Percentiles rank a stretch among this genome's conserved stretches.
phyloP scores from a whole-genome alignment of 2,888 invertebrate genomes.

The Toxonevra muliebris region DNA sequence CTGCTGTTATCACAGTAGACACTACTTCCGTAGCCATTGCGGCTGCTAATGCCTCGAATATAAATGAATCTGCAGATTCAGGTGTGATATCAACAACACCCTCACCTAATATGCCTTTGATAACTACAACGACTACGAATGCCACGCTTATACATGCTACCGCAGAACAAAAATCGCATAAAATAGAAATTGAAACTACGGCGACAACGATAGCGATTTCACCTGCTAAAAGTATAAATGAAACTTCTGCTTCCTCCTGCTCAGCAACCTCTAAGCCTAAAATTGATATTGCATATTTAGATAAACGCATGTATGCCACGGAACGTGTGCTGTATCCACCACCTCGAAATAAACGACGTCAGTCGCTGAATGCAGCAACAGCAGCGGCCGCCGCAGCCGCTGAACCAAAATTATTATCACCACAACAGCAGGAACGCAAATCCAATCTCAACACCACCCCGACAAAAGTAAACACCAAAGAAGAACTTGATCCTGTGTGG shows the following conservation, averaged over 20 bases:
- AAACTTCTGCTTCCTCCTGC: slow-evolving; percentile 23
- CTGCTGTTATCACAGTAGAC: slow-evolving; percentile 8
- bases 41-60: slow-evolving; percentile 51
- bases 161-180: slow-evolving; percentile 12
- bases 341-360: slow-evolving; percentile 76
- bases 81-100: slow-evolving; percentile 76
- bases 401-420: slow-evolving; percentile 46
- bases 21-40: slow-evolving; percentile 29
- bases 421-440: slow-evolving; percentile 46
- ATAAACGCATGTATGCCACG: slow-evolving; percentile 75
- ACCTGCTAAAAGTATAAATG: slow-evolving; percentile 26
- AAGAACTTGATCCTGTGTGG: slow-evolving; percentile 73
- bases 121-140: neutral
- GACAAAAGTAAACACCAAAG: slow-evolving; percentile 65
- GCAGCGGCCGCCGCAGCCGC: neutral
- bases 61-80: slow-evolving; percentile 83
- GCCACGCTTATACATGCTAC: no score
- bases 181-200: slow-evolving; percentile 30
- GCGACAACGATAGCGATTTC: slow-evolving; percentile 1
- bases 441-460: slow-evolving; percentile 42
- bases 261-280: slow-evolving; percentile 54
- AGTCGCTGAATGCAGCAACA: slow-evolving; percentile 67
- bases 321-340: slow-evolving; percentile 82
- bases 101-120: slow-evolving; percentile 69
- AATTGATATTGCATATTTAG: slow-evolving; percentile 67